Base-by-base conservation (phyloP, 2,113 vertebrate species). In the Python bivittatus region DNA sequence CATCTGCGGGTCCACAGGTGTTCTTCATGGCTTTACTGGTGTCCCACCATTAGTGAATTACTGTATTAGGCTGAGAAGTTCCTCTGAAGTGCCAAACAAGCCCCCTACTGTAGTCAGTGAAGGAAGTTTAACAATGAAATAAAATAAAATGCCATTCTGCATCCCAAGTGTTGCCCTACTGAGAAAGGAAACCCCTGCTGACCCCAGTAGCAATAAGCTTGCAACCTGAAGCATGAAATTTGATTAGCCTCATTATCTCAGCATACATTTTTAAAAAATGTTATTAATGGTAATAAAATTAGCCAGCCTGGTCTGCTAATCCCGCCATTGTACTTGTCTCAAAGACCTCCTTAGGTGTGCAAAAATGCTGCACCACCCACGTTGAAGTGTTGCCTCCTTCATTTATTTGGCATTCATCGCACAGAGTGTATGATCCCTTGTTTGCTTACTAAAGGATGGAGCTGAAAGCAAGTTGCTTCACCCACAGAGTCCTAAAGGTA, bases 241-340 rank as follows among this genome's bases (percentile, higher is more conserved):
- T 96, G 96, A 97, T 97, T 96, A 96, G 95, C 93, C 96, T 97
- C 96, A 96, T 97, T 97, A 97, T 96, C 96, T 97, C 94, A 96
- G 94, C 93, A 95, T 97, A 95, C 94, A 95, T 96, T 53, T 48
- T 44, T 44, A 57, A 96, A 96, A 94, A 94, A 96, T 0, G 92
- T 96, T 97, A 97, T 97, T 96, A 97, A 97, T 96, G 96, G 94
- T 96, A 96, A 96, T 96, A 97, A 96, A 96, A 96, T 97, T 96
- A 97, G 96, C 96, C 96, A 94, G 92, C 93, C 93, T 95, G 94
- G 94, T 96, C 95, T 96, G 96, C 96, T 95, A 97, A 96, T 95
- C 95, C 93, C 95, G 94, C 92, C 95, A 94, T 90, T 93, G 92
- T 95, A 94, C 96, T 96, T 96, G 92, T 96, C 90, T 96, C 48